These are phyloP conservation scores for Sarcophaga rosellei DNA, from an alignment of 2,888 invertebrate genomes.

Conservation along the genomic window DNA sequence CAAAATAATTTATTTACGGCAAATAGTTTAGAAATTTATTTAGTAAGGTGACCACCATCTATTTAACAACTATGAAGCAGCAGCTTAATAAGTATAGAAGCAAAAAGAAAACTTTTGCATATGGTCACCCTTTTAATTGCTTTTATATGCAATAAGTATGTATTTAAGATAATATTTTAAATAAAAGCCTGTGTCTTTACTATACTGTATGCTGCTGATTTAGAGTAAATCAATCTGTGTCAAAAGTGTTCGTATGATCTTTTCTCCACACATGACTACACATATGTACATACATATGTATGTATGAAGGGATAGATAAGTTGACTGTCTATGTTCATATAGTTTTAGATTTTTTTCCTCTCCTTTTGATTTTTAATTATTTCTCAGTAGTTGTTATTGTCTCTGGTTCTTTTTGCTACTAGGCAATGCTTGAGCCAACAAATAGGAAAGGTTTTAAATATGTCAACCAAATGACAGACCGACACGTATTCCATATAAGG, in stretches of 20 bases:
- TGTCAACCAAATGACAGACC: constrained; percentile 23
- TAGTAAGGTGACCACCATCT: background rate
- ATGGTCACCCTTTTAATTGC: constrained; percentile 30
- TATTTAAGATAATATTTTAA: constrained; percentile 7
- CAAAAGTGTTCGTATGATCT: constrained; percentile 63
- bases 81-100: background rate
- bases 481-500: constrained; percentile 33
- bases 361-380: background rate
- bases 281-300: background rate
- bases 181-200: constrained; percentile 17
- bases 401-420: constrained; percentile 19
- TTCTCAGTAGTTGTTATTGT: background rate
- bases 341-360: no score
- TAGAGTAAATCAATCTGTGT: constrained; percentile 66
- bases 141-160: background rate
- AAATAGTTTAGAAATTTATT: background rate
- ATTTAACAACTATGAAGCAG: background rate
- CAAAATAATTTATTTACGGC: constrained; percentile 37
- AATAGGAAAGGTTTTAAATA: constrained; percentile 57
- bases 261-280: constrained; percentile 46
- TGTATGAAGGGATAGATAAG: constrained; percentile 29
- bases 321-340: no score
- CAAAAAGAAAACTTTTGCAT: background rate
- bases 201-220: background rate
- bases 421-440: constrained; percentile 29